A percentile compares a stretch with the other conserved stretches of the same genome.
Evolutionary conservation across 1,140 invertebrate genomes (phyloP).

Genomic region (Bombus affinis): DNA sequence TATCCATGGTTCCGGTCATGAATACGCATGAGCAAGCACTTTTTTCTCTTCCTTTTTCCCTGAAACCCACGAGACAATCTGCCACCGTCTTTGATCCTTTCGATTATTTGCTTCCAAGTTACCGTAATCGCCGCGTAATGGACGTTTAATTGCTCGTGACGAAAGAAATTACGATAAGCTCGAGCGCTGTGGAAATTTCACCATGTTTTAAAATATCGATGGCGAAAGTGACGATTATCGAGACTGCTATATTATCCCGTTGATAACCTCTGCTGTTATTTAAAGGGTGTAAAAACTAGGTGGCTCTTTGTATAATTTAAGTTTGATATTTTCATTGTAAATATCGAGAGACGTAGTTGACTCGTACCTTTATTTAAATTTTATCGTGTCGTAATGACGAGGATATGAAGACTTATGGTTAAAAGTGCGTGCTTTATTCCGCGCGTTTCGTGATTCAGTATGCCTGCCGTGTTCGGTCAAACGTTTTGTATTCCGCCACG

Average conservation of each 20-base stretch:
- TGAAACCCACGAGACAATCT: conserved; percentile 7
- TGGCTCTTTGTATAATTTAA: too few species aligned
- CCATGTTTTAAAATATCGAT: background rate
- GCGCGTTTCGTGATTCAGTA: conserved; percentile 7
- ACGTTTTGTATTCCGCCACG: conserved; percentile 38
- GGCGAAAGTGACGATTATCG: too few species aligned
- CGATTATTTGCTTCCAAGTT: conserved; percentile 28
- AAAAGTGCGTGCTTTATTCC: conserved; percentile 16
- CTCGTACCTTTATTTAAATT: too few species aligned
- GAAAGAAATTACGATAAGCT: conserved; percentile 16
- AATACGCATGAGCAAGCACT: conserved; percentile 57
- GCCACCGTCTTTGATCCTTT: conserved; percentile 2
- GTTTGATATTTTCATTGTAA: too few species aligned
- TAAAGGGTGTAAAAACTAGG: too few species aligned
- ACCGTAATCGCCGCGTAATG: conserved; percentile 49
- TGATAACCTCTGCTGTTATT: too few species aligned
- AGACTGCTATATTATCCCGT: too few species aligned
- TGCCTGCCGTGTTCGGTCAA: conserved; percentile 30
- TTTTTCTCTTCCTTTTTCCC: conserved; percentile 13
- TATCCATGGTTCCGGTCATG: conserved; percentile 61
- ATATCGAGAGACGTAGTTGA: too few species aligned
- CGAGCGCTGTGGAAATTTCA: background rate
- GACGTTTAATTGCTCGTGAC: conserved; percentile 48
- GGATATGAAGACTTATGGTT: too few species aligned
- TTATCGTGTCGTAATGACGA: too few species aligned